These are phyloP conservation scores for Polypedilum vanderplanki DNA, from an alignment of 1,140 invertebrate species.

Conservation along the genomic window DNA sequence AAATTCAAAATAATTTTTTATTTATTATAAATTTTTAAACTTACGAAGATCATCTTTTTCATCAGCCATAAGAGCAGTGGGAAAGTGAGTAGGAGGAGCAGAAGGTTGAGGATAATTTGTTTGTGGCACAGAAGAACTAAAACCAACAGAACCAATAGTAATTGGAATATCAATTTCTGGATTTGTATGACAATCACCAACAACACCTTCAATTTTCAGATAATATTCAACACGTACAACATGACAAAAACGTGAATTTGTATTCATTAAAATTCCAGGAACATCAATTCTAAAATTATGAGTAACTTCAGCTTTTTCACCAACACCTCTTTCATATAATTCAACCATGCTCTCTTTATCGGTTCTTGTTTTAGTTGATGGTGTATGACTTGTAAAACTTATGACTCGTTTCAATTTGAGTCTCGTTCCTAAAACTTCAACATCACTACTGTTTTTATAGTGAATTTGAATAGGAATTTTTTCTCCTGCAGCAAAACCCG, in stretches of 20 bases:
- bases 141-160: not conserved
- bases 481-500: not conserved
- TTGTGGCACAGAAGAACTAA: too few relatives aligned
- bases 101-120: not conserved
- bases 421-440: not conserved
- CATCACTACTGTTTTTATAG: not conserved
- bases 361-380: not conserved
- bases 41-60: not conserved
- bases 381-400: not conserved
- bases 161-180: not conserved
- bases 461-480: not conserved
- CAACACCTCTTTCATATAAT: not conserved
- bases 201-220: not conserved
- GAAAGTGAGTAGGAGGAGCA: not conserved
- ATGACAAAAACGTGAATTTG: not conserved
- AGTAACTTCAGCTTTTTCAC: not conserved
- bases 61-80: not conserved
- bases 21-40: not conserved
- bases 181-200: not conserved
- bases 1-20: not conserved
- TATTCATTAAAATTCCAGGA: not conserved
- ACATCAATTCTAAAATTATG: not conserved
- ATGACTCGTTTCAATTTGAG: not conserved
- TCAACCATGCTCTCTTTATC: not conserved
- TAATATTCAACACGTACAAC: not conserved